Evolutionary conservation across 64 coral and sea anemone genomes (phyloP).

Genomic region (Pocillopora verrucosa): DNA sequence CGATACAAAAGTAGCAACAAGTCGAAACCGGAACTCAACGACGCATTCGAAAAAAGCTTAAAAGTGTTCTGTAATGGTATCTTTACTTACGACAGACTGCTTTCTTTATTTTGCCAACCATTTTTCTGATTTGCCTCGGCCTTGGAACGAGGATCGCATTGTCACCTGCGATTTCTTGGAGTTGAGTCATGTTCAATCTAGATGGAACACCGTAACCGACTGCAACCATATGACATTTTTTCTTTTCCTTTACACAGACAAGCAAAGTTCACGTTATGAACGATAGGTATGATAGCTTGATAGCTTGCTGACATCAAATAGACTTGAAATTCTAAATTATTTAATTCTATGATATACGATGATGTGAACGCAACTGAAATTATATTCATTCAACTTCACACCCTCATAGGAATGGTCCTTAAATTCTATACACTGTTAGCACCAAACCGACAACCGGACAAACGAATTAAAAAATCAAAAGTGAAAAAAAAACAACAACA

Average conservation of each 20-base stretch:
- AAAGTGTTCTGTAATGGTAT: too few species aligned
- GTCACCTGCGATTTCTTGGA: slow-evolving; percentile 19
- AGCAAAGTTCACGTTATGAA: background rate
- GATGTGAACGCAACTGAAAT: too few species aligned
- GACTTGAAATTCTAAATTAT: too few species aligned
- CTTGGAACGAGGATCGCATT: background rate
- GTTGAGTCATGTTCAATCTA: slow-evolving; percentile 11
- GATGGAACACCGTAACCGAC: slow-evolving; percentile 8
- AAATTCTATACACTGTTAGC: too few species aligned
- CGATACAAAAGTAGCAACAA: too few species aligned
- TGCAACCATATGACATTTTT: slow-evolving; percentile 29
- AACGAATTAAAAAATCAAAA: too few species aligned
- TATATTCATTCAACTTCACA: too few species aligned
- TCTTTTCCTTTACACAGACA: background rate
- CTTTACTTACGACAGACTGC: slow-evolving; percentile 6
- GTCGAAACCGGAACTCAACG: background rate
- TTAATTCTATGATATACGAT: too few species aligned
- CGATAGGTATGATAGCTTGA: background rate
- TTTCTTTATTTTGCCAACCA: background rate
- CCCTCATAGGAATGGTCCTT: too few species aligned
- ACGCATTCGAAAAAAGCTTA: background rate
- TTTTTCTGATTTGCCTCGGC: background rate
- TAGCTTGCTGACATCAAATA: too few species aligned
- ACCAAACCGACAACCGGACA: too few species aligned
- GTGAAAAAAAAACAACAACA: too few species aligned